These are phyloP conservation scores for Progne subis DNA, from an alignment of 2,113 vertebrate genomes.

Conservation along the genomic window DNA sequence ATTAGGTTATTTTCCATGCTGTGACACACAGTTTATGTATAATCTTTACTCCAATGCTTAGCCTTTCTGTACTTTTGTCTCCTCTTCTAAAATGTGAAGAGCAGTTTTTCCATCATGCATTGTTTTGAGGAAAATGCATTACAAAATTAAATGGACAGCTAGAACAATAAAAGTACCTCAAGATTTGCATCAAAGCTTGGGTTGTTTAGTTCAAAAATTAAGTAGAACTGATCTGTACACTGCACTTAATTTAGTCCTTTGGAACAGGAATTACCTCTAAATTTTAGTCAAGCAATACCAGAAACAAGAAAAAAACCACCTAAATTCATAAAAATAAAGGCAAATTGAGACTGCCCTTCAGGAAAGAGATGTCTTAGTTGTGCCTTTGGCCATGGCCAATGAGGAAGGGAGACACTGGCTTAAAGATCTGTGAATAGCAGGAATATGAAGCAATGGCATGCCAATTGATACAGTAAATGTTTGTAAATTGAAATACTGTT, in stretches of 20 bases:
- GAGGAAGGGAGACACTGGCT: not conserved
- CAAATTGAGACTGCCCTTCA: not conserved
- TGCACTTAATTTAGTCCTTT: not conserved
- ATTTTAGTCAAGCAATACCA: not conserved
- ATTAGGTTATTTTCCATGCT: not conserved
- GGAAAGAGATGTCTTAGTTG: not conserved
- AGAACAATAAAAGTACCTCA: not conserved
- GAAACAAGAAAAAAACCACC: not conserved
- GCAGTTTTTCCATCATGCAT: not conserved
- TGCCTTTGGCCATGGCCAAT: not conserved
- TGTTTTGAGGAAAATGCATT: not conserved
- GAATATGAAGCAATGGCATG: not conserved
- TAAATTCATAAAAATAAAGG: not conserved
- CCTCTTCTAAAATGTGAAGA: not conserved
- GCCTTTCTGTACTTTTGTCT: not conserved
- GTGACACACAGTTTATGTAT: not conserved
- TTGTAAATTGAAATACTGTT: conserved; percentile 58
- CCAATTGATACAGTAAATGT: conserved; percentile 44
- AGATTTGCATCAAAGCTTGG: not conserved
- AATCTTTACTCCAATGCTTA: not conserved
- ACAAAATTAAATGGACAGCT: not conserved
- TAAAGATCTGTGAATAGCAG: conserved; percentile 8
- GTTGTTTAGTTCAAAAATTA: not conserved
- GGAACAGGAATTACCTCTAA: not conserved
- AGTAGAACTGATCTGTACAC: not conserved